These are phyloP conservation scores for Metridium senile DNA, from an alignment of 92 coral and sea anemone genomes.

Conservation along the genomic window DNA sequence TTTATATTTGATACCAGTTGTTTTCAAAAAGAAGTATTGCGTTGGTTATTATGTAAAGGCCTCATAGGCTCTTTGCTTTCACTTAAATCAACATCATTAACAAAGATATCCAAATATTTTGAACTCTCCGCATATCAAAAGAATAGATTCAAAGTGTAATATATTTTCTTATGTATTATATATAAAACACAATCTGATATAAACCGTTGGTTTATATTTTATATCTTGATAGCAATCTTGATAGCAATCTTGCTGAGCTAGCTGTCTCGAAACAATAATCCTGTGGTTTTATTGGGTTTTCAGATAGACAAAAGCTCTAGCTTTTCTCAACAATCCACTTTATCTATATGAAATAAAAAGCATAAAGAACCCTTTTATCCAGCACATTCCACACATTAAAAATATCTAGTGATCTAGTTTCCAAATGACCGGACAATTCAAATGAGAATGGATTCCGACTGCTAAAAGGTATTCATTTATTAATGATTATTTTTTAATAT, in stretches of 20 bases:
- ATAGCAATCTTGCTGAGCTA: too few relatives aligned
- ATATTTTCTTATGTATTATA: neutral
- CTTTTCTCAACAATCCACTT: neutral
- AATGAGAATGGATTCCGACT: neutral
- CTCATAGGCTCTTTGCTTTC: neutral
- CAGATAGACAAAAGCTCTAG: neutral
- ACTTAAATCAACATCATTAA: neutral
- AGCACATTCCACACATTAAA: neutral
- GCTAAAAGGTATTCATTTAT: neutral
- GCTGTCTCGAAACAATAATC: neutral
- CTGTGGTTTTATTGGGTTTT: neutral
- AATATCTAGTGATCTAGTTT: neutral
- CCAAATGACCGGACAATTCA: neutral
- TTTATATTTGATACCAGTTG: neutral
- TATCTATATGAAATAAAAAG: too few relatives aligned
- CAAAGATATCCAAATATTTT: neutral
- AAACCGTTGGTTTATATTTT: neutral
- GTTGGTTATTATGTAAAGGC: neutral
- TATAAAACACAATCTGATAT: neutral
- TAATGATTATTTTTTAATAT: slow-evolving; percentile 5
- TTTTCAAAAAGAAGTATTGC: neutral
- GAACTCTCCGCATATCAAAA: neutral
- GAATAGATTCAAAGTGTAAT: too few relatives aligned
- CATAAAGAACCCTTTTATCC: neutral
- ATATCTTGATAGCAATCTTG: neutral